Base-by-base conservation (phyloP, 2,797 vertebrate genomes). In the Galago senegalensis region DNA sequence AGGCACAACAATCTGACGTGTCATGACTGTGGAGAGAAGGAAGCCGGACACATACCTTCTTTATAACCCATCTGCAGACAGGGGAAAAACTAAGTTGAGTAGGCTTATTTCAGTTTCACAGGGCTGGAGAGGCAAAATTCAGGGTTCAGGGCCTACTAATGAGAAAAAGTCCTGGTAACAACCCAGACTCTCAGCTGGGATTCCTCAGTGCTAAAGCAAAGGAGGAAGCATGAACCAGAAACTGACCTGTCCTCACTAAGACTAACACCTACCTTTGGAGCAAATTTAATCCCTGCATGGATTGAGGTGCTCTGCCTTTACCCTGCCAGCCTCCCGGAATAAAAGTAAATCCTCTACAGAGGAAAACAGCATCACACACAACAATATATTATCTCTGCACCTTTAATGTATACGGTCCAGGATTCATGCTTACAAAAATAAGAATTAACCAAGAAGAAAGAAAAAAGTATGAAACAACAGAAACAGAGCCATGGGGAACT, bases 381-480 rank as follows among this genome's bases (percentile, higher is more conserved):
- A 9, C 13, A 85, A 58, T 27, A 46, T 49, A 60, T 14, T 46
- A 8, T 25, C 37, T 63, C 40, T 73, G 18, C 5, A 73, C 43
- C 46, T 88, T 82, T 73, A 61, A 72, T n/a, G 92, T 9, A 72
- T 76, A 82, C 40, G 53, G 58, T 18, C 23, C 27, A 61, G 25
- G 34, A 46, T 76, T 86, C 86, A 72, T 12, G 18, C 25, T 89
- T 46, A 81, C 12, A 63, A 93, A 97, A 94, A 25, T 81, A 91
- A 97, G 63, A 95, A 73, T 29, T 29, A 86, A 46, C 56, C 63
- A 80, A 69, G 80, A 89, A 43, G 61, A 63, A 86, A 88, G n/a
- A 87, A 20, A 69, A 90, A 93, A 90, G 37, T 31, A 69, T 8
- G n/a, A 87, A 80, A 56, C 46, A 84, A 61, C 4, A 86, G 29